Conservation (phyloP, 2,797 vertebrate genomes). For the Enteromius viviparus region DNA sequence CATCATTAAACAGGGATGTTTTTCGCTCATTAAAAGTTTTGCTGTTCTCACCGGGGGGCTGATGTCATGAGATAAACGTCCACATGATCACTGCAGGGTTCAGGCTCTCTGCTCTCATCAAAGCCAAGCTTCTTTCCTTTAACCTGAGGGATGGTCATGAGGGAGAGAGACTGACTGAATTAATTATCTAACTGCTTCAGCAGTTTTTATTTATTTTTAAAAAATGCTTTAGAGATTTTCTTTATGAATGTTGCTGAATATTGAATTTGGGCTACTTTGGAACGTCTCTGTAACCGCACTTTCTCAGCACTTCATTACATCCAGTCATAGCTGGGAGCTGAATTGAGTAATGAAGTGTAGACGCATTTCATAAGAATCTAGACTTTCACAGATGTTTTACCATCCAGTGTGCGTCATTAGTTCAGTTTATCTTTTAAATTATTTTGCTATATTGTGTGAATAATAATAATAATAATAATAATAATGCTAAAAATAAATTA, state of each 20-base stretch:
- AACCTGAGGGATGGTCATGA: conserved; percentile 47
- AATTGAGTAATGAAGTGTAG: conserved; percentile 6
- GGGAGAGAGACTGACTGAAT: conserved; percentile 38
- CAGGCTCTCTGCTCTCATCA: conserved; percentile 18
- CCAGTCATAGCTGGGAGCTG: no score
- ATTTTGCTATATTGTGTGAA: neutral
- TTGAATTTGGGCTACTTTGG: neutral
- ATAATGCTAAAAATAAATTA: no score
- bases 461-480: neutral
- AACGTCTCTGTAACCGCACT: no score
- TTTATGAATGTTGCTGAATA: neutral
- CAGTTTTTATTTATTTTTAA: neutral
- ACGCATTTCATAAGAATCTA: conserved; percentile 5
- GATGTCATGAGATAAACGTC: conserved; percentile 53
- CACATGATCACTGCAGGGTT: conserved; percentile 39
- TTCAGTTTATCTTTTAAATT: neutral
- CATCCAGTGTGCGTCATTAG: neutral
- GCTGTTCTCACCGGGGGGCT: conserved; percentile 17
- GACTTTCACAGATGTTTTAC: neutral
- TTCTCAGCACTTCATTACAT: no score
- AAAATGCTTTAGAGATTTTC: neutral
- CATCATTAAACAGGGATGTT: neutral
- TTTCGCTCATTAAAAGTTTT: conserved; percentile 8
- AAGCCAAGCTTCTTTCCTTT: conserved; percentile 33
- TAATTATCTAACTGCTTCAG: neutral